These are phyloP conservation scores for Lordiphosa stackelbergi DNA, from an alignment of 1,140 invertebrate genomes.

Conservation along the genomic window DNA sequence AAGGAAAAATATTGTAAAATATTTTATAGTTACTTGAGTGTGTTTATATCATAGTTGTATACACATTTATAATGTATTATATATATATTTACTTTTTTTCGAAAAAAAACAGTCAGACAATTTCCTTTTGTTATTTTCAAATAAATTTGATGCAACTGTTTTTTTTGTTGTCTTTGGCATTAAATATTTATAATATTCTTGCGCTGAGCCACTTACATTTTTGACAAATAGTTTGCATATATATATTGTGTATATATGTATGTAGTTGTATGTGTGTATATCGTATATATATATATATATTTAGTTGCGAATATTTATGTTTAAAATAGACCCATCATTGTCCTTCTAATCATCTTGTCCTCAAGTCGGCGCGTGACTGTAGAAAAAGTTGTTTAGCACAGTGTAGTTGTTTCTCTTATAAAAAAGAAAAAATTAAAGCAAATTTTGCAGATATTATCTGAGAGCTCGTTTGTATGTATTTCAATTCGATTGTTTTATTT, in stretches of 20 bases:
- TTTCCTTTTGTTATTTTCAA: slow-evolving; percentile 37
- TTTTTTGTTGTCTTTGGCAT: slow-evolving; percentile 35
- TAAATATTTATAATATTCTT: slow-evolving; percentile 69
- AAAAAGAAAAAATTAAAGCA: slow-evolving; percentile 41
- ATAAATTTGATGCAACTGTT: slow-evolving; percentile 40
- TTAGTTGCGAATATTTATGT: slow-evolving; percentile 30
- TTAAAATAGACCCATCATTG: slow-evolving; percentile 43
- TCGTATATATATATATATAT: slow-evolving; percentile 37
- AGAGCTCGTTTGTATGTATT: slow-evolving; percentile 44
- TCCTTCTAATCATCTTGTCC: slow-evolving; percentile 29
- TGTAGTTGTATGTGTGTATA: slow-evolving; percentile 27
- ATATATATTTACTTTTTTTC: slow-evolving; percentile 46
- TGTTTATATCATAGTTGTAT: slow-evolving; percentile 34
- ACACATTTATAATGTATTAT: slow-evolving; percentile 25
- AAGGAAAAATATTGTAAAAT: slow-evolving; percentile 37
- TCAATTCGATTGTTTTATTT: slow-evolving; percentile 12
- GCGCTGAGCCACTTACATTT: slow-evolving; percentile 63
- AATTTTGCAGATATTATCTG: slow-evolving; percentile 32
- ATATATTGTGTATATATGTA: slow-evolving; percentile 27
- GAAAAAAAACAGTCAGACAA: slow-evolving; percentile 70
- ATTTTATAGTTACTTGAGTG: slow-evolving; percentile 53
- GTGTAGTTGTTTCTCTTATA: slow-evolving; percentile 36
- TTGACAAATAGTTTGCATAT: slow-evolving; percentile 46
- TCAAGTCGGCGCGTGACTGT: slow-evolving; percentile 35
- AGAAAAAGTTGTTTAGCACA: slow-evolving; percentile 45